These are phyloP conservation scores for Lutjanus argentimaculatus DNA, from an alignment of 2,797 vertebrate species.

Conservation along the genomic window DNA sequence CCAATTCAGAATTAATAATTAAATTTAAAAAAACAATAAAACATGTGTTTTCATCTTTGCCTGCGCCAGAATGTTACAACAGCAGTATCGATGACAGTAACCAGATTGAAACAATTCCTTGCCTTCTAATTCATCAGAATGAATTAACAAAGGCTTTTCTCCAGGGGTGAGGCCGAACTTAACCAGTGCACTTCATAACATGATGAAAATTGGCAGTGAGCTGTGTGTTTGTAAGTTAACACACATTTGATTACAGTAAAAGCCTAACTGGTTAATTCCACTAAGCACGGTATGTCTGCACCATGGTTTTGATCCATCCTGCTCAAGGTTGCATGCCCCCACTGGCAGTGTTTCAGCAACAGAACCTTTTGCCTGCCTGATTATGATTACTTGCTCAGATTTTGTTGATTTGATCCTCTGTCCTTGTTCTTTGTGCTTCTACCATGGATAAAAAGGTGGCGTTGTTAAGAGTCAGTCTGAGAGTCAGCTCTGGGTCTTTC, in stretches of 20 bases:
- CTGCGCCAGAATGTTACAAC: constrained; percentile 28
- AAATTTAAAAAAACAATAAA: background rate
- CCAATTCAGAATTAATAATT: constrained; percentile 7
- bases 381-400: too few relatives aligned
- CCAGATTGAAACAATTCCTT: constrained; percentile 15
- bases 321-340: too few relatives aligned
- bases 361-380: too few relatives aligned
- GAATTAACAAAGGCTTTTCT: constrained; percentile 18
- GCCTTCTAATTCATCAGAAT: constrained; percentile 18
- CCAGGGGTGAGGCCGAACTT: background rate
- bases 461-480: too few relatives aligned
- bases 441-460: too few relatives aligned
- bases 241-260: background rate
- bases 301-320: too few relatives aligned
- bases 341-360: too few relatives aligned
- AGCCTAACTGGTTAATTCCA: too few relatives aligned
- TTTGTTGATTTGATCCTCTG: too few relatives aligned
- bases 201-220: constrained; percentile 7
- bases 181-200: background rate
- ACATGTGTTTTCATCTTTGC: background rate
- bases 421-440: too few relatives aligned
- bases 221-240: background rate
- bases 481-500: too few relatives aligned
- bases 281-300: too few relatives aligned
- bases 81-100: constrained; percentile 4